phyloP scores from a whole-genome alignment of 2,888 invertebrate genomes.

The Salpingus planirostris region DNA sequence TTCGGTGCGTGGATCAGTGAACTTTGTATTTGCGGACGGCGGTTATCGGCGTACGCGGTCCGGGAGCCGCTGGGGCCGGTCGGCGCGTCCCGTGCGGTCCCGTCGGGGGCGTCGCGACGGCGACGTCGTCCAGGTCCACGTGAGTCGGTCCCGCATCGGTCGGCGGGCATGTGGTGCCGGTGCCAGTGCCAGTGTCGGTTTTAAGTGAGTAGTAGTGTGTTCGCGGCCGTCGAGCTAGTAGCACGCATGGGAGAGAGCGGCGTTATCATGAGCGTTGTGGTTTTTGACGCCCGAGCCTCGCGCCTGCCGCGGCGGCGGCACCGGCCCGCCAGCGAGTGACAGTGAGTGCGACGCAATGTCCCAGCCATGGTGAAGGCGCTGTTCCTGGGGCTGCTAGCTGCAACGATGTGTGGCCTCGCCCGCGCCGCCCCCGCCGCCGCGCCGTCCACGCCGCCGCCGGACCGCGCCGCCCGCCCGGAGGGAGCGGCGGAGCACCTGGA shows the following conservation, averaged over 20 bases:
- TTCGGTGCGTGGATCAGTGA: too few relatives aligned
- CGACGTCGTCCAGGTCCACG: conserved; percentile 26
- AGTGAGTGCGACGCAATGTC: conserved; percentile 40
- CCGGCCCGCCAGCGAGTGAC: conserved; percentile 29
- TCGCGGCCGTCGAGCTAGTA: conserved; percentile 45
- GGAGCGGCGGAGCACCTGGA: conserved; percentile 20
- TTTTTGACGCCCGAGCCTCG: conserved; percentile 23
- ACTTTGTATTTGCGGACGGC: too few relatives aligned
- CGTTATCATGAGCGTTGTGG: conserved; percentile 30
- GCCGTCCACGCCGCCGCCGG: conserved; percentile 11
- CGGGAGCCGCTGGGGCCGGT: too few relatives aligned
- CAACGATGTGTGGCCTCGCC: conserved; percentile 40
- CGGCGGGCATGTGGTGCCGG: conserved; percentile 3
- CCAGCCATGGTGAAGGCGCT: conserved; percentile 45
- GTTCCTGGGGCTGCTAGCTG: conserved; percentile 41
- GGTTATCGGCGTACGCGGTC: too few relatives aligned
- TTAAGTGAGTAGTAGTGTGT: conserved; percentile 34
- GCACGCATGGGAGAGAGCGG: conserved; percentile 35
- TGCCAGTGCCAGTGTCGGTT: conserved; percentile 13
- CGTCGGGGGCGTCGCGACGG: conserved; percentile 25
- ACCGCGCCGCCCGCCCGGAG: conserved; percentile 13
- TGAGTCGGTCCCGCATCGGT: conserved; percentile 13
- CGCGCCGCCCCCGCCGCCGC: conserved; percentile 34
- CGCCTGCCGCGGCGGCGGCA: conserved; percentile 19
- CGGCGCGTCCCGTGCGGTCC: background rate